A percentile compares a stretch with the other conserved stretches of the same genome.
phyloP scores from a whole-genome alignment of 92 coral and sea anemone genomes.

The Diadumene lineata region DNA sequence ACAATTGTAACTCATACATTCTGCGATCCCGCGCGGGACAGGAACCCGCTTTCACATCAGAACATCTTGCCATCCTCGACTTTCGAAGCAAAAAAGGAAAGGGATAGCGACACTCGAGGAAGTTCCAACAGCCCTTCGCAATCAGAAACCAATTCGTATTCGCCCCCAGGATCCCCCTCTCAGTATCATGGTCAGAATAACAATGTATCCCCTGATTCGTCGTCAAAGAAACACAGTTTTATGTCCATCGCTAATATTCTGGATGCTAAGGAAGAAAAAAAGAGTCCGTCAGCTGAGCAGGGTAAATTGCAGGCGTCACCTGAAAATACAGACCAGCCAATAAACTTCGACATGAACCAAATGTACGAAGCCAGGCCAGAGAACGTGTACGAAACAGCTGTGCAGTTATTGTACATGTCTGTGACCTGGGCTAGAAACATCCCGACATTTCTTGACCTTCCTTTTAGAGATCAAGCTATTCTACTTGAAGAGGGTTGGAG shows the following conservation, averaged over 20 bases:
- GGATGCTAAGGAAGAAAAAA: conserved; percentile 57
- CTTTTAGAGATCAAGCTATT: conserved; percentile 98
- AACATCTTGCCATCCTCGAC: conserved; percentile 22
- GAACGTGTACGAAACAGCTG: conserved; percentile 86
- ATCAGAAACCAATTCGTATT: conserved; percentile 36
- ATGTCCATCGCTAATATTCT: conserved; percentile 73
- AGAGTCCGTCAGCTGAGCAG: conserved; percentile 36
- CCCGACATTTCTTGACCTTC: conserved; percentile 95
- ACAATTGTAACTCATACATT: conserved; percentile 48
- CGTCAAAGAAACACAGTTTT: conserved; percentile 77
- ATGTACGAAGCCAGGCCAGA: conserved; percentile 54
- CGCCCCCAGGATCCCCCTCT: conserved; percentile 60
- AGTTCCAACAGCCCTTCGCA: conserved; percentile 32
- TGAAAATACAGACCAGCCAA: background rate
- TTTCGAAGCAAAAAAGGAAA: conserved; percentile 23
- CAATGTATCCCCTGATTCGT: conserved; percentile 78
- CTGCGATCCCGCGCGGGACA: conserved; percentile 44
- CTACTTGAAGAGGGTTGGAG: conserved; percentile 99
- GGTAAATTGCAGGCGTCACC: conserved; percentile 22
- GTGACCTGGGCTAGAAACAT: conserved; percentile 99
- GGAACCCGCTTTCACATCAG: conserved; percentile 24
- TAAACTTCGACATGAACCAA: conserved; percentile 30
- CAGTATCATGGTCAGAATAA: conserved; percentile 83
- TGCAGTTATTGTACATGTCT: conserved; percentile 94
- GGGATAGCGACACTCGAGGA: conserved; percentile 11